A percentile compares a stretch with the other conserved stretches of the same genome.
Evolutionary conservation across 2,888 invertebrate genomes (phyloP).

Genomic region (Taphrorychus bicolor): DNA sequence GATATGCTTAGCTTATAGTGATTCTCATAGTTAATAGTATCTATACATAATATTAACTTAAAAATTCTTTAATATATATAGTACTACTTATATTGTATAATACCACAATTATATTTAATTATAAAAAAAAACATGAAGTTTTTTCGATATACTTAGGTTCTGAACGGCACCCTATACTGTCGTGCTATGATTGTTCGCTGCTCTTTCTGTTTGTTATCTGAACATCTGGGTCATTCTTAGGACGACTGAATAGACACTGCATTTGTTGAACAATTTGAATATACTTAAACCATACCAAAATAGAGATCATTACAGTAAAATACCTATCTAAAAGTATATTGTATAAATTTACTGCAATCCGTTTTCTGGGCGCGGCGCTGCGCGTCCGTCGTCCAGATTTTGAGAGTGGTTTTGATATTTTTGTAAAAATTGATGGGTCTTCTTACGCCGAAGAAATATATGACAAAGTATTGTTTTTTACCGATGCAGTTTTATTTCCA

Average conservation of each 20-base stretch:
- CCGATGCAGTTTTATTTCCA: constrained; percentile 21
- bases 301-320: constrained; percentile 42
- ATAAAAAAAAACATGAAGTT: constrained; percentile 39
- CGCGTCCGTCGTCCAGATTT: constrained; percentile 76
- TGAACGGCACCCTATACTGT: constrained; percentile 42
- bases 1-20: constrained; percentile 44
- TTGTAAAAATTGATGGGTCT: constrained; percentile 82
- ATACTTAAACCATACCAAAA: constrained; percentile 42
- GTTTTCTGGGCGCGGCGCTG: constrained; percentile 68
- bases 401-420: constrained; percentile 80
- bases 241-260: constrained; percentile 42
- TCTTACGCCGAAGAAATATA: constrained; percentile 86
- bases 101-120: constrained; percentile 42
- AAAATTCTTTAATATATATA: constrained; percentile 39
- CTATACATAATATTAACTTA: constrained; percentile 35
- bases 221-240: constrained; percentile 32
- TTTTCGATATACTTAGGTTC: constrained; percentile 41
- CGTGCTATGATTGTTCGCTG: constrained; percentile 40
- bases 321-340: constrained; percentile 43
- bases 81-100: constrained; percentile 43
- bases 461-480: constrained; percentile 49
- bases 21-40: constrained; percentile 41
- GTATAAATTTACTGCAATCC: constrained; percentile 44
- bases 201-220: constrained; percentile 25
- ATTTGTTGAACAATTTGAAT: constrained; percentile 42